These are phyloP conservation scores for Turdus rufiventris DNA, from an alignment of 2,113 vertebrate genomes.

Conservation along the genomic window DNA sequence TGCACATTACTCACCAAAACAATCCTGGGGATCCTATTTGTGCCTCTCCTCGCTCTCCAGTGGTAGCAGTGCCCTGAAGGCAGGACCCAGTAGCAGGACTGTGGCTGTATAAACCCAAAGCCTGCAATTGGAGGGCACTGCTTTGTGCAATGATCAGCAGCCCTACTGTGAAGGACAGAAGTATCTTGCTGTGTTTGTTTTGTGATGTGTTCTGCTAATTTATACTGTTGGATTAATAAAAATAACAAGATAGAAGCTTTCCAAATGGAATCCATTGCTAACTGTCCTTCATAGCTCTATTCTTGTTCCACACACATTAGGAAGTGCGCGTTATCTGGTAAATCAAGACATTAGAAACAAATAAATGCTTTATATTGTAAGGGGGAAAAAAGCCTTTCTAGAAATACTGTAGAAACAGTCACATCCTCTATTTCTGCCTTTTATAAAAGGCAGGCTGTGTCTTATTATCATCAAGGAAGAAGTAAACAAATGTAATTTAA, in stretches of 20 bases:
- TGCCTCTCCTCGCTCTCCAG: background rate
- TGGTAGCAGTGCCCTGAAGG: background rate
- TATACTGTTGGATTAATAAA: slow-evolving; percentile 5
- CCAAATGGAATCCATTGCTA: background rate
- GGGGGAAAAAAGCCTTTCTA: background rate
- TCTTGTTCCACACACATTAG: background rate
- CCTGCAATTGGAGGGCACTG: background rate
- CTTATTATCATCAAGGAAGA: slow-evolving; percentile 40
- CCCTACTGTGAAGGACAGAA: background rate
- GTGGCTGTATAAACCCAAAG: background rate
- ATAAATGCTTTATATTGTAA: background rate
- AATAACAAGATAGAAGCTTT: background rate
- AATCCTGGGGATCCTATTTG: background rate
- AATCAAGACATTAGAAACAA: background rate
- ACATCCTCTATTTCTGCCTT: slow-evolving; percentile 20
- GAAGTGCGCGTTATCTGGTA: background rate
- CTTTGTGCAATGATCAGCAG: background rate
- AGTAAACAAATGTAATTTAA: slow-evolving; percentile 63
- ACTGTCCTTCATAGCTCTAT: background rate
- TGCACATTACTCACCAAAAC: slow-evolving; percentile 6
- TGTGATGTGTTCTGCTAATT: background rate
- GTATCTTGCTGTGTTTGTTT: background rate
- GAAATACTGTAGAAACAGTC: slow-evolving; percentile 29
- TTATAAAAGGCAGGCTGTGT: slow-evolving; percentile 27
- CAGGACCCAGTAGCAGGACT: background rate